A percentile compares a stretch with the other conserved stretches of the same genome.
Conservation (phyloP, 2,888 invertebrate genomes). For the Nysson spinosus region DNA sequence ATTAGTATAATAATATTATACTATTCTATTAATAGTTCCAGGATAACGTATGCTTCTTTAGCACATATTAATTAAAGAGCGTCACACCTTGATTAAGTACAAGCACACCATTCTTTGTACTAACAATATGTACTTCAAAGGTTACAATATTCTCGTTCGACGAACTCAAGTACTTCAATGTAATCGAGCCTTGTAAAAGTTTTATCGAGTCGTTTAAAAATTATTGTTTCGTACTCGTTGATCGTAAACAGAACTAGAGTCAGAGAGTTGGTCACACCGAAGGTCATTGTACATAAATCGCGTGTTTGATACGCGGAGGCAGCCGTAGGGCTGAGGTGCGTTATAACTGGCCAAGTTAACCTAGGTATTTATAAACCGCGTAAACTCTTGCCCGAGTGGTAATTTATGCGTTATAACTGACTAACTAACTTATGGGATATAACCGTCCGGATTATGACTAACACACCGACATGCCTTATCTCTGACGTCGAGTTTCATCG, state of each 20-base stretch:
- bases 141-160: too few species aligned
- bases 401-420: slow-evolving; percentile 30
- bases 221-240: slow-evolving; percentile 1
- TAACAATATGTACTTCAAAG: too few species aligned
- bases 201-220: neutral
- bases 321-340: neutral
- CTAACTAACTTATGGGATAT: slow-evolving; percentile 22
- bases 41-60: too few species aligned
- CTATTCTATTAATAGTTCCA: too few species aligned
- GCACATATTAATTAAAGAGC: too few species aligned
- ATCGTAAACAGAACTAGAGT: slow-evolving; percentile 6
- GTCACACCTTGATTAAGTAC: too few species aligned
- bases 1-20: too few species aligned
- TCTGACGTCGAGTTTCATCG: neutral
- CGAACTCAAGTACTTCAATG: too few species aligned
- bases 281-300: slow-evolving; percentile 22
- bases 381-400: slow-evolving; percentile 18
- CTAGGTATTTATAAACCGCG: slow-evolving; percentile 40
- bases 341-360: slow-evolving; percentile 12
- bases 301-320: slow-evolving; percentile 12
- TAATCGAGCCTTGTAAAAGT: too few species aligned
- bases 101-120: too few species aligned
- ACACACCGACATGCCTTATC: slow-evolving; percentile 5
- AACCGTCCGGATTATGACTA: slow-evolving; percentile 20
- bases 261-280: slow-evolving; percentile 4